Percentiles rank a stretch among this genome's conserved stretches.
Conservation (phyloP, 2,888 invertebrate genomes). For the Temnothorax unifasciatus region DNA sequence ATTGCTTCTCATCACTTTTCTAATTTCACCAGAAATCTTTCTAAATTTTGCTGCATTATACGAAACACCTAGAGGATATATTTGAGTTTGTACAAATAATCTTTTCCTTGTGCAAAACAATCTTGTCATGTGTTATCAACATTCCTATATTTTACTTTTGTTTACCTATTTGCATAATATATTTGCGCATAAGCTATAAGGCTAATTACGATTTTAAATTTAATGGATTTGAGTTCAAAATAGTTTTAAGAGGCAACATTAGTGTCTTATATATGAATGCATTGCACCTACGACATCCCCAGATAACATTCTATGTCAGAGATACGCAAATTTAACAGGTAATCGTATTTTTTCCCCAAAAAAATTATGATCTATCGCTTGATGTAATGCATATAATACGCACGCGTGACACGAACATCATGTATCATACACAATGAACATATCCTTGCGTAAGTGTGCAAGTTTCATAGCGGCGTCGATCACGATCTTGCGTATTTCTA, state of each 20-base stretch:
- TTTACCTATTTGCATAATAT: background rate
- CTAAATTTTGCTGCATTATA: constrained; percentile 7
- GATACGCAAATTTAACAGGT: background rate
- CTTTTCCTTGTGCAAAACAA: constrained; percentile 1
- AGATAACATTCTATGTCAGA: constrained; percentile 43
- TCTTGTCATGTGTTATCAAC: background rate
- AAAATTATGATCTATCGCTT: background rate
- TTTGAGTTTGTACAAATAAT: background rate
- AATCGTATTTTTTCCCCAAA: background rate
- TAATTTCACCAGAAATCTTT: background rate
- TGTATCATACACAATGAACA: constrained; percentile 43
- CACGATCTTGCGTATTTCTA: constrained; percentile 22
- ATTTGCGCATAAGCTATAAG: background rate
- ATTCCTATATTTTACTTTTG: constrained; percentile 1
- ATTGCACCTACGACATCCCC: constrained; percentile 29
- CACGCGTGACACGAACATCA: constrained; percentile 31
- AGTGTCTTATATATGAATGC: constrained; percentile 45
- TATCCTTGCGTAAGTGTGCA: constrained; percentile 44
- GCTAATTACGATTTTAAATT: constrained; percentile 3
- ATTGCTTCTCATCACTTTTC: background rate
- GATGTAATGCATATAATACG: constrained; percentile 8
- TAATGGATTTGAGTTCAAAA: constrained; percentile 27
- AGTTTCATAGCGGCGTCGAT: background rate
- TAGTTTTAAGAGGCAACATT: constrained; percentile 39
- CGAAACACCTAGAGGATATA: background rate